Base-by-base conservation (phyloP, 92 coral and sea anemone genomes). In the Parazoanthus darwini region DNA sequence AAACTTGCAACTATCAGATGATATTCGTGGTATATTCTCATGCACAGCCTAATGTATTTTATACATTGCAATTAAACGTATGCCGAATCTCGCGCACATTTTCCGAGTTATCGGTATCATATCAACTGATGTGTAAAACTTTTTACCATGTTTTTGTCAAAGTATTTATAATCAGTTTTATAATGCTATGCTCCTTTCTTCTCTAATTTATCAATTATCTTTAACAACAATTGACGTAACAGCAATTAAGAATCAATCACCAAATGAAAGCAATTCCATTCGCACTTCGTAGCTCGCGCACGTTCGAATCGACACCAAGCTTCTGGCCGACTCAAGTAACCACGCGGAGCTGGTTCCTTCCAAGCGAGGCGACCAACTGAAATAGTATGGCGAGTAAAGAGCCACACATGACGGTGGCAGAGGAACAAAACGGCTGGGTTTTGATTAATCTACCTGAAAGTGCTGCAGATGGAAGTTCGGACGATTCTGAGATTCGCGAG, bases 401-500 rank as follows among this genome's bases (percentile, higher is more conserved):
- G 26, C 5, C 65, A 8, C n/a, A 22, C 5, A 11, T 68, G 65
- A 43, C 77, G 26, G 35, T 54, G 22, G 16, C 33, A 74, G 87
- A 84, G 42, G 87, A 84, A 7, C 44, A 71, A 9, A 73, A 84
- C 78, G 79, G 87, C 36, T 84, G 87, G 87, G 67, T 84, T 71
- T 18, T 84, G 67, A 35, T 84, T 26, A 46, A 71, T 48, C 68
- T 84, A 7, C 25, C 20, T 20, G 77, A 84, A 3, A 26, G 42
- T 71, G 8, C 67, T 25, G 37, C 15, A 14, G 56, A 70, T 48
- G 68, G 65, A 71, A 26, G 65, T 35, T 48, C 65, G 33, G 37
- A 70, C 20, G 79, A 84, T 73, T 29, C 75, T 2, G 79, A 72
- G 42, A 71, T 84, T 6, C 67, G 74, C 11, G 39, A 70, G 68